Evolutionary conservation across 2,797 vertebrate genomes (phyloP).

Genomic region (Amblyopsis hoosieri): DNA sequence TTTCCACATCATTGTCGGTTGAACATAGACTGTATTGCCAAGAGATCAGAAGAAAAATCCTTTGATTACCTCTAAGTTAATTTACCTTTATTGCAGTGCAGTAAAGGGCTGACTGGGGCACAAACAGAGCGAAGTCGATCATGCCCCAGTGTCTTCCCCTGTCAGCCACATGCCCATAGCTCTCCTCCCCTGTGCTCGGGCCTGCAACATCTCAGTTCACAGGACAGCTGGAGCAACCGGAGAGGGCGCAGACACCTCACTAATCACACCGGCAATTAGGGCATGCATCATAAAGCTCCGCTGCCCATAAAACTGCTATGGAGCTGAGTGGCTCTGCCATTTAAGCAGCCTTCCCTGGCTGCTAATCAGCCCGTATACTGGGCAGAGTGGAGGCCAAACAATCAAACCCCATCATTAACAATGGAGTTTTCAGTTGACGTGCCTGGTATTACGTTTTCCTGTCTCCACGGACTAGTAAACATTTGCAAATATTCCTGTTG

Average conservation of each 20-base stretch:
- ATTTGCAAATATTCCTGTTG: constrained; percentile 66
- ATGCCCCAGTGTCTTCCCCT: constrained; percentile 59
- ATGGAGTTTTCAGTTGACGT: constrained; percentile 40
- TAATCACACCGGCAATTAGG: constrained; percentile 79
- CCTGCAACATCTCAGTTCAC: constrained; percentile 52
- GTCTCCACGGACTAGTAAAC: constrained; percentile 60
- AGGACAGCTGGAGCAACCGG: constrained; percentile 50
- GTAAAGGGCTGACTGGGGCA: constrained; percentile 68
- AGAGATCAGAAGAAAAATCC: constrained; percentile 52
- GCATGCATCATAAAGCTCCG: constrained; percentile 70
- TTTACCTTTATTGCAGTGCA: constrained; percentile 72
- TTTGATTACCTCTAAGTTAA: constrained; percentile 72
- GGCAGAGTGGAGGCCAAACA: constrained; percentile 55
- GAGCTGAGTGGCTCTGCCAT: constrained; percentile 64
- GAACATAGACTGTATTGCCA: constrained; percentile 58
- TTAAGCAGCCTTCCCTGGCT: constrained; percentile 48
- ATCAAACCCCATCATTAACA: constrained; percentile 67
- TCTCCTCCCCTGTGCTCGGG: constrained; percentile 23
- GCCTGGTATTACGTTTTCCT: constrained; percentile 50
- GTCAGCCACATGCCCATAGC: constrained; percentile 48
- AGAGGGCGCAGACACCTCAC: constrained; percentile 68
- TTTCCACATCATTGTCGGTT: constrained; percentile 42
- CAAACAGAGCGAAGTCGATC: constrained; percentile 71
- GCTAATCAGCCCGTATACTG: constrained; percentile 63
- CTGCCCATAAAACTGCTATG: constrained; percentile 69